Conservation (phyloP, 2,888 invertebrate genomes). For the Dasysyrphus tricinctus region DNA sequence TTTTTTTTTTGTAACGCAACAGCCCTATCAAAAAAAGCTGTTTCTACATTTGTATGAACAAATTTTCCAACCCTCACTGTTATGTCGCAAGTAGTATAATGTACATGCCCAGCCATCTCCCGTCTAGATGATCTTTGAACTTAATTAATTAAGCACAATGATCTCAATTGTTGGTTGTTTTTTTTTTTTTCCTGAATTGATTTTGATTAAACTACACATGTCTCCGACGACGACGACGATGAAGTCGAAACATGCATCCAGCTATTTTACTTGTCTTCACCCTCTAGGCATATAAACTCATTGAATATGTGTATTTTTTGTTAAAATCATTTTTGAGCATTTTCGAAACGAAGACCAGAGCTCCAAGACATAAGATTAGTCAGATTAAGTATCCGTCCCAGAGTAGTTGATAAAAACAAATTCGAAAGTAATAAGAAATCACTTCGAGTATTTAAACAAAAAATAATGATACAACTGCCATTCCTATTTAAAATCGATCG, state of each 20-base stretch:
- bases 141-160: constrained; percentile 84
- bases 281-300: constrained; percentile 55
- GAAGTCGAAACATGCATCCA: constrained; percentile 64
- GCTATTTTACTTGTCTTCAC: constrained; percentile 48
- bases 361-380: constrained; percentile 60
- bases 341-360: constrained; percentile 49
- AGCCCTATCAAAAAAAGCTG: neutral
- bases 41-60: neutral
- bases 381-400: constrained; percentile 55
- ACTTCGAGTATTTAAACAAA: neutral
- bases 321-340: constrained; percentile 55
- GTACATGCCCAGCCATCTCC: constrained; percentile 49
- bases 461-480: neutral
- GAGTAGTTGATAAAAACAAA: constrained; percentile 57
- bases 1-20: neutral
- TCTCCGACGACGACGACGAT: constrained; percentile 44
- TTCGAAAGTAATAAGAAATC: constrained; percentile 7
- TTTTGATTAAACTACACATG: constrained; percentile 75
- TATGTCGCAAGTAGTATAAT: constrained; percentile 26
- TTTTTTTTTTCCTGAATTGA: constrained; percentile 64
- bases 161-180: constrained; percentile 81
- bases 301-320: constrained; percentile 48
- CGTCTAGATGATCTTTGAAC: constrained; percentile 82
- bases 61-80: constrained; percentile 63
- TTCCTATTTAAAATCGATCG: constrained; percentile 1